These are phyloP conservation scores for Euthynnus affinis DNA, from an alignment of 2,797 vertebrate species.

Conservation along the genomic window DNA sequence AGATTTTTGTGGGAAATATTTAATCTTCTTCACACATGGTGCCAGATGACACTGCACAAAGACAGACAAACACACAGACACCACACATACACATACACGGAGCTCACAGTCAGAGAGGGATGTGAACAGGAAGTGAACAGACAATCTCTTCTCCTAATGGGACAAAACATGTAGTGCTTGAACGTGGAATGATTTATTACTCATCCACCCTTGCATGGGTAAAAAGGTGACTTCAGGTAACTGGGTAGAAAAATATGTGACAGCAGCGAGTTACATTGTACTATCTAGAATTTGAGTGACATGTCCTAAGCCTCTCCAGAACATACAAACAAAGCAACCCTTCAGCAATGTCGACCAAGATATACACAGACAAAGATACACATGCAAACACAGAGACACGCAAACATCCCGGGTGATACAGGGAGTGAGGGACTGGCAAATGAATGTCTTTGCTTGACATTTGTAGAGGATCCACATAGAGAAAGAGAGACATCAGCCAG, in stretches of 20 bases:
- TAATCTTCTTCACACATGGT: slow-evolving; percentile 71
- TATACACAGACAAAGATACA: slow-evolving; percentile 36
- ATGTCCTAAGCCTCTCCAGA: slow-evolving; percentile 43
- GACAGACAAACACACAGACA: slow-evolving; percentile 27
- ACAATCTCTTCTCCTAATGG: slow-evolving; percentile 26
- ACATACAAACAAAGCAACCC: slow-evolving; percentile 52
- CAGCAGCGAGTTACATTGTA: slow-evolving; percentile 4
- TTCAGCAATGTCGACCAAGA: slow-evolving; percentile 41
- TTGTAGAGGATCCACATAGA: slow-evolving; percentile 29
- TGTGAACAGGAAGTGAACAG: slow-evolving; percentile 34
- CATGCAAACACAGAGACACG: slow-evolving; percentile 33
- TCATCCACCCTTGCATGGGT: slow-evolving; percentile 8
- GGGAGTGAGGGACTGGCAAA: slow-evolving; percentile 22
- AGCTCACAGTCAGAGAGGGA: slow-evolving; percentile 1
- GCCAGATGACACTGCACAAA: slow-evolving; percentile 53
- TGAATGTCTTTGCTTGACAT: slow-evolving; percentile 44
- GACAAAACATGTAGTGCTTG: slow-evolving; percentile 37
- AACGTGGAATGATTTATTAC: slow-evolving; percentile 52
- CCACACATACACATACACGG: slow-evolving; percentile 11
- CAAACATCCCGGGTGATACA: slow-evolving; percentile 41
- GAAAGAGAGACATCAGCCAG: neutral
- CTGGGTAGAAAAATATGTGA: slow-evolving; percentile 2
- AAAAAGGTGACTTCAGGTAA: slow-evolving; percentile 38
- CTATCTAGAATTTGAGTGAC: slow-evolving; percentile 38
- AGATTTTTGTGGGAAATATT: slow-evolving; percentile 65